Conservation (phyloP, 2,113 vertebrate genomes). For the Taurulus bubalis region DNA sequence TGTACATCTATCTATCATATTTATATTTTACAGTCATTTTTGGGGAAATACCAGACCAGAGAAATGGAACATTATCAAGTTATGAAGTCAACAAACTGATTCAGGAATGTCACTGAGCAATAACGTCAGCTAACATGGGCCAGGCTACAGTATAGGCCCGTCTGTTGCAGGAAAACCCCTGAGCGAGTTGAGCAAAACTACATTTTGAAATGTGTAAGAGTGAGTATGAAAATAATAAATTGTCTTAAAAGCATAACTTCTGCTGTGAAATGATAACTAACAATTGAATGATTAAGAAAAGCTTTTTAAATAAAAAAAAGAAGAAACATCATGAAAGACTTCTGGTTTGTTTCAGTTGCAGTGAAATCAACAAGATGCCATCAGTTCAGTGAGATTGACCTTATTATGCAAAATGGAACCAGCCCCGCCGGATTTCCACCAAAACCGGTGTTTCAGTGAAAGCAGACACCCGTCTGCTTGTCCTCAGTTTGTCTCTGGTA, state of each 20-base stretch:
- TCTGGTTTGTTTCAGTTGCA: not conserved
- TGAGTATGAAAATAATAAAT: not conserved
- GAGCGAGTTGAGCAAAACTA: not conserved
- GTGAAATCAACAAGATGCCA: not conserved
- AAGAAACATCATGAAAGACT: not conserved
- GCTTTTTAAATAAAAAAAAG: not conserved
- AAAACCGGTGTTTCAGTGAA: constrained; percentile 51
- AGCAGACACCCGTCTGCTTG: constrained; percentile 58
- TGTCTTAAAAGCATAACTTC: not conserved
- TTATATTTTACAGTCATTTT: too few relatives aligned
- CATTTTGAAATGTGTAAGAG: not conserved
- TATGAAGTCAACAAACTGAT: not conserved
- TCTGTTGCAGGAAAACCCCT: not conserved
- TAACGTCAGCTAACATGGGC: not conserved
- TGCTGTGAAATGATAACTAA: not conserved
- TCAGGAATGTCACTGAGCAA: not conserved
- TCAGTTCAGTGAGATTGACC: not conserved
- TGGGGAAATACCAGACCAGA: not conserved
- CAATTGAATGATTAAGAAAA: not conserved
- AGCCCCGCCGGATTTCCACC: constrained; percentile 17
- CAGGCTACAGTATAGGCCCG: not conserved
- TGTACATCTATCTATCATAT: too few relatives aligned
- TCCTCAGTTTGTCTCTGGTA: constrained; percentile 20
- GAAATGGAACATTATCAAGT: not conserved
- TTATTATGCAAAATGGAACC: constrained; percentile 49